Conservation (phyloP, 2,113 vertebrate species). For the Melanocharis versteri region DNA sequence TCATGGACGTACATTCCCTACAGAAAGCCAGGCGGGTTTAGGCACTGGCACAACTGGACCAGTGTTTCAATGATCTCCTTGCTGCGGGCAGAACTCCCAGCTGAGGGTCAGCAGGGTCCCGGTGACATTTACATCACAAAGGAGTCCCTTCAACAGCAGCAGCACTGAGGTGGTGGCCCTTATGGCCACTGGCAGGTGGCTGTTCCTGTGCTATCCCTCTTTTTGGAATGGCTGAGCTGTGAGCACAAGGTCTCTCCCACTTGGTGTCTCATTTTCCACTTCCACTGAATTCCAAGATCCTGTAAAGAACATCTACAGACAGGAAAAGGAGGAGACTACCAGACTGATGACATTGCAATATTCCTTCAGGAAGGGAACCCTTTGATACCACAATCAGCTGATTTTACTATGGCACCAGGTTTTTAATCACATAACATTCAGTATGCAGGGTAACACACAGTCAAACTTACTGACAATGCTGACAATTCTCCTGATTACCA, state of each 20-base stretch:
- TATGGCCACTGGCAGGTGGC: neutral
- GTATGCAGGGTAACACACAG: neutral
- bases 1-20: rapidly evolving
- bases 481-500: neutral
- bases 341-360: neutral
- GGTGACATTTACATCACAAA: neutral
- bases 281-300: neutral
- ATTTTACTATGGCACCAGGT: neutral
- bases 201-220: neutral
- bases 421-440: neutral
- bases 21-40: rapidly evolving
- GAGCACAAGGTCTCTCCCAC: neutral
- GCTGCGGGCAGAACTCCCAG: neutral
- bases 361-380: neutral
- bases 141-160: neutral
- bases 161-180: neutral
- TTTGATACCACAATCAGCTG: neutral
- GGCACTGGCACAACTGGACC: neutral
- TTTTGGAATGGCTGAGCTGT: neutral
- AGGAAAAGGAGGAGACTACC: neutral
- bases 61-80: neutral
- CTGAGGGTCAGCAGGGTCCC: neutral
- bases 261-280: neutral
- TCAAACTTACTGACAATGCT: neutral
- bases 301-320: neutral